Evolutionary conservation across 2,797 vertebrate genomes (phyloP).

Genomic region (Pelobates cultripes): DNA sequence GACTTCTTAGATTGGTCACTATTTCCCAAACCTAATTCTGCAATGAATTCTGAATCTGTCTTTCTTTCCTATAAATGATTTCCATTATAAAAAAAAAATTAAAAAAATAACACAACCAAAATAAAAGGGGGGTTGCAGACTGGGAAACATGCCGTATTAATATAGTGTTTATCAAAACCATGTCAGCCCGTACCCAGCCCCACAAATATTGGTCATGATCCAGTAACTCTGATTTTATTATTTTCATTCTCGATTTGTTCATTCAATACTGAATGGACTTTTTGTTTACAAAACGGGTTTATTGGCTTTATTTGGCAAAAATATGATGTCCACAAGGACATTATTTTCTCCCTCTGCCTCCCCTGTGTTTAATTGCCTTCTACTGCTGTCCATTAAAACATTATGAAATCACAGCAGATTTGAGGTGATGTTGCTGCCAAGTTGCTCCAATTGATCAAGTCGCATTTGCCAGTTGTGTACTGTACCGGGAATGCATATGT

Average conservation of each 20-base stretch:
- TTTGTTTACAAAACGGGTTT: conserved; percentile 47
- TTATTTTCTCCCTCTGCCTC: conserved; percentile 13
- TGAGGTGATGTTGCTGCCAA: conserved; percentile 21
- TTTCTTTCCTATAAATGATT: conserved; percentile 32
- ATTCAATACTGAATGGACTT: conserved; percentile 42
- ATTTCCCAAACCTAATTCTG: conserved; percentile 22
- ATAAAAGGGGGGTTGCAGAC: neutral
- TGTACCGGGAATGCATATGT: neutral
- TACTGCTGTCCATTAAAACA: conserved; percentile 14
- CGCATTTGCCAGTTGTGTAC: neutral
- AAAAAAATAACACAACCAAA: neutral
- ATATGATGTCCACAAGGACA: conserved; percentile 5
- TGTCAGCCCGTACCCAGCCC: conserved; percentile 22
- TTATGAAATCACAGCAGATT: conserved; percentile 28
- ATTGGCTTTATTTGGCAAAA: conserved; percentile 49
- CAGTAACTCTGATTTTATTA: conserved; percentile 34
- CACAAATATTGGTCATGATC: conserved; percentile 43
- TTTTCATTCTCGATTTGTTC: conserved; percentile 43
- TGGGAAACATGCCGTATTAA: conserved; percentile 43
- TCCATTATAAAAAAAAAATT: conserved; percentile 6
- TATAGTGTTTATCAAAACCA: conserved; percentile 50
- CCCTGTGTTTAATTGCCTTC: conserved; percentile 31
- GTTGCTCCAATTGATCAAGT: conserved; percentile 2
- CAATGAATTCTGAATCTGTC: conserved; percentile 42
- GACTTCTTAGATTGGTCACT: conserved; percentile 7